Percentiles rank a stretch among this genome's conserved stretches.
phyloP scores from a whole-genome alignment of 2,888 invertebrate species.

The Pasiphila rectangulata region DNA sequence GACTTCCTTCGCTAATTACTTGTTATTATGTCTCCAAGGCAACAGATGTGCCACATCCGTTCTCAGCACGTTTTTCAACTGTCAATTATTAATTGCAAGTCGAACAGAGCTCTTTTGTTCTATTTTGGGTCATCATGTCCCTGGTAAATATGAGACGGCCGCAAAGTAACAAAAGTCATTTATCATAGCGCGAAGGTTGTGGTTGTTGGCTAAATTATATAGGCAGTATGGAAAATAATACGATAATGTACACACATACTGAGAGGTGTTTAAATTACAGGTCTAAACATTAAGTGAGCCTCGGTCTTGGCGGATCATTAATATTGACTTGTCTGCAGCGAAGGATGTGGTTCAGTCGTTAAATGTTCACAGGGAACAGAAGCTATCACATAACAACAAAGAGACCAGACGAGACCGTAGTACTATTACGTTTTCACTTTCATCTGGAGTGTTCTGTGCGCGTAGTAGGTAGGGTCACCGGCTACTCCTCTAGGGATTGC shows the following conservation, averaged over 20 bases:
- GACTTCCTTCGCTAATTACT: conserved; percentile 72
- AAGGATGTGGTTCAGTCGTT: conserved; percentile 8
- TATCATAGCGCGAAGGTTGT: conserved; percentile 39
- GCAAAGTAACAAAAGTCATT: conserved; percentile 35
- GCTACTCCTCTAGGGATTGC: conserved; percentile 38
- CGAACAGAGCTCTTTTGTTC: conserved; percentile 26
- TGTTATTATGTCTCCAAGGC: conserved; percentile 70
- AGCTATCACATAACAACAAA: conserved; percentile 27
- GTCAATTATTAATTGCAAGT: conserved; percentile 36
- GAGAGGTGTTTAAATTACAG: conserved; percentile 24
- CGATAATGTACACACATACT: conserved; percentile 24
- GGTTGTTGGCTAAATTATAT: conserved; percentile 48
- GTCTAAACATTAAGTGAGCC: conserved; percentile 10
- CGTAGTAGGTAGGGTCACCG: conserved; percentile 43
- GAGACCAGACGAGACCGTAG: conserved; percentile 42
- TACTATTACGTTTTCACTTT: conserved; percentile 65
- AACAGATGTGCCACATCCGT: conserved; percentile 79
- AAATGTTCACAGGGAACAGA: background rate
- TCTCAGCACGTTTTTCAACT: conserved; percentile 46
- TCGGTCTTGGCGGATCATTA: conserved; percentile 8
- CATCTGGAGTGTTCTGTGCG: conserved; percentile 54
- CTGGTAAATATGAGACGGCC: conserved; percentile 24
- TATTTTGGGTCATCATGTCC: conserved; percentile 30
- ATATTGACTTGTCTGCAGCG: conserved; percentile 14
- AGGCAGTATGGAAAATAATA: conserved; percentile 40